Evolutionary conservation across 2,888 invertebrate genomes (phyloP).

Genomic region (Icerya purchasi): DNA sequence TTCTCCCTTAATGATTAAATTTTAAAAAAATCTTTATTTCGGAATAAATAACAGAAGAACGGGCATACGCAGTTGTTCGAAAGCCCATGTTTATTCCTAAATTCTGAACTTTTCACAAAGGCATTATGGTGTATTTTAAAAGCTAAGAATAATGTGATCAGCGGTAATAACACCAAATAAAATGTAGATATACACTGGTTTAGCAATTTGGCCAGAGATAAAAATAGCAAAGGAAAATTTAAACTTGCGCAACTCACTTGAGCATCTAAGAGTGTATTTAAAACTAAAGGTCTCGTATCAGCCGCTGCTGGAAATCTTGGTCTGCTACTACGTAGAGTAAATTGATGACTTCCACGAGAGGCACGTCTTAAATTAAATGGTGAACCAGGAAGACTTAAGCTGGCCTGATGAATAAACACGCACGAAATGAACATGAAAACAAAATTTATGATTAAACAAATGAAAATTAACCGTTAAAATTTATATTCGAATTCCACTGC

Average conservation of each 20-base stretch:
- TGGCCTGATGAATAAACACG: no score
- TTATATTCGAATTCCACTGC: no score
- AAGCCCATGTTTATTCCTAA: no score
- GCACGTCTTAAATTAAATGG: conserved; percentile 83
- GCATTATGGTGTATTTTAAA: neutral
- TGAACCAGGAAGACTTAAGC: conserved; percentile 88
- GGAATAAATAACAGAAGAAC: no score
- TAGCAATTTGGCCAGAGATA: neutral
- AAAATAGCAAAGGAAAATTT: neutral
- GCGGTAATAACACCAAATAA: neutral
- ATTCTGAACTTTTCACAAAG: neutral
- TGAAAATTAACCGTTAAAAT: no score
- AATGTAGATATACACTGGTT: neutral
- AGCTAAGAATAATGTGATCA: neutral
- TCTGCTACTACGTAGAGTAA: conserved; percentile 63
- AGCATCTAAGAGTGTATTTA: conserved; percentile 82
- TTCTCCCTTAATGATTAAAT: no score
- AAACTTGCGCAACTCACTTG: conserved; percentile 28
- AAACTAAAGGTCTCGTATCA: conserved; percentile 78
- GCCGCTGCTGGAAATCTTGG: conserved; percentile 49
- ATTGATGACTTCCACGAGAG: conserved; percentile 78
- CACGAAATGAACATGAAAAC: no score
- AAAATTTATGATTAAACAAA: conserved; percentile 1
- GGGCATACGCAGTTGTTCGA: no score
- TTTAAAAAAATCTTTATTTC: no score